Evolutionary conservation across 1,140 invertebrate species (phyloP).

Genomic region (Acromyrmex charruanus): DNA sequence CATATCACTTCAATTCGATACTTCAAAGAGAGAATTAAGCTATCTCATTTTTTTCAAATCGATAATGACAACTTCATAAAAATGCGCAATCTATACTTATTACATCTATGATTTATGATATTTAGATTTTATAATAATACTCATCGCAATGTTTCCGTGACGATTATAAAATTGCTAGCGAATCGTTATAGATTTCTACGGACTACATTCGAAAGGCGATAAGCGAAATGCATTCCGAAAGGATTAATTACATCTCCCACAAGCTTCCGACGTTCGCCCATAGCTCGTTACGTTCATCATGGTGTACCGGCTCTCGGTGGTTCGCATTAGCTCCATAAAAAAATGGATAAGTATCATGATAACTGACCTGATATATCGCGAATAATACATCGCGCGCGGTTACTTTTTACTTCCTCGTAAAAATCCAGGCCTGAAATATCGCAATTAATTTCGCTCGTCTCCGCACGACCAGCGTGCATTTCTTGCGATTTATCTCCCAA

Average conservation of each 20-base stretch:
- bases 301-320: not conserved
- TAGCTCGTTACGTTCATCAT: conserved; percentile 1
- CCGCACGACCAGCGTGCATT: conserved; percentile 1
- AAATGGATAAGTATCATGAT: conserved; percentile 45
- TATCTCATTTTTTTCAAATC: too few relatives aligned
- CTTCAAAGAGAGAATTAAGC: too few relatives aligned
- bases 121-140: not conserved
- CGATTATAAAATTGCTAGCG: not conserved
- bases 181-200: not conserved
- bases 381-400: conserved; percentile 42
- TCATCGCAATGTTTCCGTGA: not conserved
- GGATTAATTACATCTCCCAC: conserved; percentile 59
- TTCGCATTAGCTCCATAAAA: conserved; percentile 47
- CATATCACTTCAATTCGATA: too few relatives aligned
- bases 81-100: too few relatives aligned
- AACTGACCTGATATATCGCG: conserved; percentile 60
- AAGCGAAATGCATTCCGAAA: conserved; percentile 25
- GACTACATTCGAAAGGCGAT: not conserved
- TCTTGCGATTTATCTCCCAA: conserved; percentile 44
- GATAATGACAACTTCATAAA: too few relatives aligned
- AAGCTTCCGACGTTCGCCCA: conserved; percentile 17
- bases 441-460: conserved; percentile 49
- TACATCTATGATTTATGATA: not conserved
- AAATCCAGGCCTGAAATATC: conserved; percentile 36
- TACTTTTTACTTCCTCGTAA: conserved; percentile 17